Evolutionary conservation across 2,113 vertebrate species (phyloP).

Genomic region (Cryptotis parvus): DNA sequence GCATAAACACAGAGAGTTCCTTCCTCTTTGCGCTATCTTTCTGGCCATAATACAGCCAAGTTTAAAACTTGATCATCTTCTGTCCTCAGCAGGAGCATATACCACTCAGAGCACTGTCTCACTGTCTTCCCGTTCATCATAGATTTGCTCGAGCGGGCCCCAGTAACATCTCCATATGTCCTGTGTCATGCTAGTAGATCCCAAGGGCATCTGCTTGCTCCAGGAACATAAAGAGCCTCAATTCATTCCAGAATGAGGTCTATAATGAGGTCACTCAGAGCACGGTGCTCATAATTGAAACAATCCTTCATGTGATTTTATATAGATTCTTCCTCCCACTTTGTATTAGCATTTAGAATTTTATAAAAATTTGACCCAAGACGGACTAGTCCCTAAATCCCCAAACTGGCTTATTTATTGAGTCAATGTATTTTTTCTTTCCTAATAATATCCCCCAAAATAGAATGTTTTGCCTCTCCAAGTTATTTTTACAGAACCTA

Average conservation of each 20-base stretch:
- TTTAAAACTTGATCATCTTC: background rate
- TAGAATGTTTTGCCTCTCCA: background rate
- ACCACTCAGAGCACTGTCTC: background rate
- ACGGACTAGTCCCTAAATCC: background rate
- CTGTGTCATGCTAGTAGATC: too few species aligned
- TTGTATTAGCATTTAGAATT: background rate
- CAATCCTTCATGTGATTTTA: background rate
- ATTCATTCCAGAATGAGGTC: too few species aligned
- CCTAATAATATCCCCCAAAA: background rate
- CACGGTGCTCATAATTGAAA: background rate
- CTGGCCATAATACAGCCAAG: too few species aligned
- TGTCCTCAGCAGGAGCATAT: background rate
- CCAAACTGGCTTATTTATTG: background rate
- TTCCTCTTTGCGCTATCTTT: too few species aligned
- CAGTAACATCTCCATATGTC: too few species aligned
- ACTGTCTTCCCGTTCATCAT: too few species aligned
- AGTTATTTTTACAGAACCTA: background rate
- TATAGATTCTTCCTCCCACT: fast-evolving
- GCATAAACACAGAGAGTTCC: too few species aligned
- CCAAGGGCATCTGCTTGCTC: too few species aligned
- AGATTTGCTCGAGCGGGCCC: too few species aligned
- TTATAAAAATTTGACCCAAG: background rate
- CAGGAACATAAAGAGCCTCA: too few species aligned
- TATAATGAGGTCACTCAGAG: too few species aligned
- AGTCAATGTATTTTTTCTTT: background rate